phyloP scores from a whole-genome alignment of 64 coral and sea anemone species.

The Porites australiensis region DNA sequence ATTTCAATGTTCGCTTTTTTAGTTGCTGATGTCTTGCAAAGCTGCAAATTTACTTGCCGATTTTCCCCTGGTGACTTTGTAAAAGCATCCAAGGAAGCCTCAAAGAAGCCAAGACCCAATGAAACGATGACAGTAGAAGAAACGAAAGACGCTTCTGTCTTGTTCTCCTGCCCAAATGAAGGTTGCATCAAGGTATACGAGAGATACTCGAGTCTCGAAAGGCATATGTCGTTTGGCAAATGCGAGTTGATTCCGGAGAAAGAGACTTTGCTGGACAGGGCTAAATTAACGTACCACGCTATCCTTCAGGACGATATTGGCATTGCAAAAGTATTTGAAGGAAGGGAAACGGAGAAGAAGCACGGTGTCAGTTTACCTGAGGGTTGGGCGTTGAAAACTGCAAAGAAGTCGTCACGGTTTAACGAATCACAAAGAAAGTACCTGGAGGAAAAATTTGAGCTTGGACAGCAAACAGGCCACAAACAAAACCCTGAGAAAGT shows the following conservation, averaged over 20 bases:
- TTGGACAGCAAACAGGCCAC: constrained; percentile 29
- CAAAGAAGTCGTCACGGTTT: neutral
- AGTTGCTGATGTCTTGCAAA: constrained; percentile 25
- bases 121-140: neutral
- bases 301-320: neutral
- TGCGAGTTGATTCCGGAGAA: neutral
- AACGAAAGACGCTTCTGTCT: neutral
- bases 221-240: neutral
- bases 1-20: neutral
- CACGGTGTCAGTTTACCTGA: constrained; percentile 2
- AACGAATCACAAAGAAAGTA: constrained; percentile 56
- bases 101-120: constrained; percentile 11
- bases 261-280: neutral
- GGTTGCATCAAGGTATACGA: neutral
- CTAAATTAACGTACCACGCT: neutral
- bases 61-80: constrained; percentile 6
- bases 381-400: constrained; percentile 1
- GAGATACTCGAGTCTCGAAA: neutral
- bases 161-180: constrained; percentile 20
- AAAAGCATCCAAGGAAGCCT: neutral
- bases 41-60: neutral
- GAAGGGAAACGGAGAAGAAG: neutral
- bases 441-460: constrained; percentile 33
- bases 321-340: neutral
- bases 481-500: constrained; percentile 37